Base-by-base conservation (phyloP, 2,113 vertebrate genomes). In the Stictonetta naevosa region DNA sequence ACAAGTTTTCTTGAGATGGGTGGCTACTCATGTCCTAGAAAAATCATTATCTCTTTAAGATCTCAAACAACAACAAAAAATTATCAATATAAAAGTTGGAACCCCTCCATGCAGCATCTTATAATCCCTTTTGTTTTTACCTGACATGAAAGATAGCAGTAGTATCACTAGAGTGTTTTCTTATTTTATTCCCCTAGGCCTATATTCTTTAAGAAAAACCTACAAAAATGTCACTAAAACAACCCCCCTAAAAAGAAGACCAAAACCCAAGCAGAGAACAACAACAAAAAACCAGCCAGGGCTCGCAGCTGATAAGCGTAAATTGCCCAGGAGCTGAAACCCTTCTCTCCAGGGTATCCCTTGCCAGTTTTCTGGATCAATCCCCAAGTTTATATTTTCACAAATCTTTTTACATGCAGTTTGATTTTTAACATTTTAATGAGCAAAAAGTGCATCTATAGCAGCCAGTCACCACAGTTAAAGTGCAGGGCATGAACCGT, bases 341-440 rank as follows among this genome's bases (percentile, higher is more conserved):
- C 64, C 36, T 89, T 5, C 67, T 88, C 95, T 76, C 94, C 33
- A 25, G 91, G 92, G 93, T 38, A 79, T 33, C 72, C 11, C 79
- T 11, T 64, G 69, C 95, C 97, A 63, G 81, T 81, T 97, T 91
- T 78, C 88, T 78, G 94, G 93, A 98, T 97, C 97, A 97, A 98
- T 96, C 97, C 90, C 97, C 97, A 97, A 97, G 96, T 97, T 98
- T 96, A 93, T 97, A 93, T 97, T 97, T 96, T 88, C 97, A 94
- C 92, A 93, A 97, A 96, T 97, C 97, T 97, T 98, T 94, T 94
- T 94, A 97, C 93, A 94, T 91, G 97, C 97, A 90, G 97, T 97
- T 97, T 97, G 98, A 97, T 98, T 98, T 97, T 97, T 96, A 97
- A 97, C 97, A 97, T 97, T 98, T 97, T 98, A 98, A 98, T 97